phyloP scores from a whole-genome alignment of 2,888 invertebrate genomes.

The Nomada goodeniana region DNA sequence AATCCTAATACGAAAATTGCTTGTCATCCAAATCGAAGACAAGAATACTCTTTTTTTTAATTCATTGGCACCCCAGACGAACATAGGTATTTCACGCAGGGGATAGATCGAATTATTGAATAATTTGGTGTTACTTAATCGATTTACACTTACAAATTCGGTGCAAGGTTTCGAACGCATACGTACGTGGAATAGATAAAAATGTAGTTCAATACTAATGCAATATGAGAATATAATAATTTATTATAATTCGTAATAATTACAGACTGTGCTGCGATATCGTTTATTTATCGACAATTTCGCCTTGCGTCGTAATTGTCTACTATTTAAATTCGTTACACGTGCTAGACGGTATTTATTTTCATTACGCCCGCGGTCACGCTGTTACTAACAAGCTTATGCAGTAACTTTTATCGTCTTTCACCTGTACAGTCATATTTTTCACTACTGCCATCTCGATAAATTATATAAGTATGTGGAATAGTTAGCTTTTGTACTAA shows the following conservation, averaged over 20 bases:
- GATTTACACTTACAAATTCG: too few relatives aligned
- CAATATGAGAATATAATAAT: constrained; percentile 32
- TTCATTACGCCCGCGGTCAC: constrained; percentile 20
- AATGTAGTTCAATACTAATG: not conserved
- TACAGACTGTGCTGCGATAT: constrained; percentile 6
- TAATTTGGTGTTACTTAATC: too few relatives aligned
- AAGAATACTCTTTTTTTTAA: too few relatives aligned
- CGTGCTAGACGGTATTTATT: constrained; percentile 21
- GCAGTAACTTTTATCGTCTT: constrained; percentile 2
- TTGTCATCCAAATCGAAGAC: too few relatives aligned
- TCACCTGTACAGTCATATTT: not conserved
- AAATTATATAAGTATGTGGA: constrained; percentile 38
- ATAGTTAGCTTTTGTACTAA: constrained; percentile 46
- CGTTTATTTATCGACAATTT: constrained; percentile 22
- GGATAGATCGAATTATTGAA: too few relatives aligned
- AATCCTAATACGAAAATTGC: too few relatives aligned
- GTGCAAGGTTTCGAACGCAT: too few relatives aligned
- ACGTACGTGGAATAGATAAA: too few relatives aligned
- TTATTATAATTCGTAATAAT: constrained; percentile 40
- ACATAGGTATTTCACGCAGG: too few relatives aligned
- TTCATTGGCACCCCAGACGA: too few relatives aligned
- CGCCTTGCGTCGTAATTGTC: constrained; percentile 14
- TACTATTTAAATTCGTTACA: constrained; percentile 3
- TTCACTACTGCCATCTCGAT: constrained; percentile 15
- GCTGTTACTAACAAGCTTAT: constrained; percentile 37